A percentile compares a stretch with the other conserved stretches of the same genome.
phyloP scores from a whole-genome alignment of 2,113 vertebrate species.

The Struthio camelus region DNA sequence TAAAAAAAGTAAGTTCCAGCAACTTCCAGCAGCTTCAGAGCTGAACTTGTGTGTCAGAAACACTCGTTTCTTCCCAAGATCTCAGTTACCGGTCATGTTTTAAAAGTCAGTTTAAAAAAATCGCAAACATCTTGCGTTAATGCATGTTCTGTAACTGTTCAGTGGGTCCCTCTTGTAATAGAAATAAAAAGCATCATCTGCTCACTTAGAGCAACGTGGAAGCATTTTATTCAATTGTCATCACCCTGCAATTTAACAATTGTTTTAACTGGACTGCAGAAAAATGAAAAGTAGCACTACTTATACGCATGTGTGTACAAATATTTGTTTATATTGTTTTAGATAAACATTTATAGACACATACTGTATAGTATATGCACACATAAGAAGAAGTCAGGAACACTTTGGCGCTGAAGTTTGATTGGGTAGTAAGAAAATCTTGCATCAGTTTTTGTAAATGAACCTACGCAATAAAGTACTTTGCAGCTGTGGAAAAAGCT shows the following conservation, averaged over 20 bases:
- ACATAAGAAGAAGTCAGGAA: neutral
- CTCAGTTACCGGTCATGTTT: neutral
- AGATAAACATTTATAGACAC: neutral
- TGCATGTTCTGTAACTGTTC: neutral
- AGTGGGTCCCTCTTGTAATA: neutral
- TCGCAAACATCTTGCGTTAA: neutral
- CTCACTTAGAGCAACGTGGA: neutral
- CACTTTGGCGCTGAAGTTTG: neutral
- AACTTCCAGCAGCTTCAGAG: neutral
- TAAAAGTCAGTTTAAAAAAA: neutral
- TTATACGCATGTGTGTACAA: neutral
- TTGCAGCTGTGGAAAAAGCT: neutral
- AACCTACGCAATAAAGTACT: neutral
- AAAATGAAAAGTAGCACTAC: neutral
- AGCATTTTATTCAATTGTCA: neutral
- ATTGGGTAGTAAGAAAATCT: neutral
- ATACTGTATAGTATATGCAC: neutral
- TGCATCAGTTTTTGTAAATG: neutral
- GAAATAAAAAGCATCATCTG: neutral
- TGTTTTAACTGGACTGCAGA: neutral
- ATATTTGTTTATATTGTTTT: neutral
- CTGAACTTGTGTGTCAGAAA: neutral
- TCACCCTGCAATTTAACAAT: neutral
- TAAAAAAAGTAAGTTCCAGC: neutral
- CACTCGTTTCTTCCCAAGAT: neutral